Conservation (phyloP, 2,113 vertebrate genomes). For the Gorsachius goisagi region DNA sequence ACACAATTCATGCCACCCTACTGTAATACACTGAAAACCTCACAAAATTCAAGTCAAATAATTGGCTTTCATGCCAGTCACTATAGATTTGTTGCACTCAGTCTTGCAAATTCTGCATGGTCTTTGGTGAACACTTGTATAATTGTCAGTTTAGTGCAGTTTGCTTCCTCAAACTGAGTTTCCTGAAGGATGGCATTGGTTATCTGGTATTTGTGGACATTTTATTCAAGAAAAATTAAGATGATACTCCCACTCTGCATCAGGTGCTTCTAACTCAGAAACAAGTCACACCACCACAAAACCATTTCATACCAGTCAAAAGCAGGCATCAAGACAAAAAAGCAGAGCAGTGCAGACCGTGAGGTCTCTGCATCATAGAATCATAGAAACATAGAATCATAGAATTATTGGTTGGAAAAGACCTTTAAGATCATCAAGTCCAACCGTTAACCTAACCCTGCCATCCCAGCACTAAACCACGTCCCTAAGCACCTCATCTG, state of each 20-base stretch:
- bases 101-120: background rate
- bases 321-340: background rate
- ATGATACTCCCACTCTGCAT: background rate
- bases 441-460: too few relatives aligned
- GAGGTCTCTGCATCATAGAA: background rate
- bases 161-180: background rate
- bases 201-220: background rate
- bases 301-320: background rate
- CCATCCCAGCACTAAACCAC: too few relatives aligned
- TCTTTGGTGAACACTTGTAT: background rate
- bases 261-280: background rate
- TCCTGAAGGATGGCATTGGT: background rate
- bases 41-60: background rate
- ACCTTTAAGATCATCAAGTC: too few relatives aligned
- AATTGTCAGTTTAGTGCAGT: background rate
- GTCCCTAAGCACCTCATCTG: too few relatives aligned
- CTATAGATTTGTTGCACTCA: background rate
- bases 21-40: background rate
- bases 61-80: background rate
- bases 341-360: background rate
- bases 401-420: too few relatives aligned
- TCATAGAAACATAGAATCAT: too few relatives aligned
- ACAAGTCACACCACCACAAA: background rate
- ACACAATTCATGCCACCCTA: background rate
- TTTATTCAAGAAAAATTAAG: background rate